A percentile compares a stretch with the other conserved stretches of the same genome.
Evolutionary conservation across 2,888 invertebrate species (phyloP).

Genomic region (Lasioglossum figueresi): DNA sequence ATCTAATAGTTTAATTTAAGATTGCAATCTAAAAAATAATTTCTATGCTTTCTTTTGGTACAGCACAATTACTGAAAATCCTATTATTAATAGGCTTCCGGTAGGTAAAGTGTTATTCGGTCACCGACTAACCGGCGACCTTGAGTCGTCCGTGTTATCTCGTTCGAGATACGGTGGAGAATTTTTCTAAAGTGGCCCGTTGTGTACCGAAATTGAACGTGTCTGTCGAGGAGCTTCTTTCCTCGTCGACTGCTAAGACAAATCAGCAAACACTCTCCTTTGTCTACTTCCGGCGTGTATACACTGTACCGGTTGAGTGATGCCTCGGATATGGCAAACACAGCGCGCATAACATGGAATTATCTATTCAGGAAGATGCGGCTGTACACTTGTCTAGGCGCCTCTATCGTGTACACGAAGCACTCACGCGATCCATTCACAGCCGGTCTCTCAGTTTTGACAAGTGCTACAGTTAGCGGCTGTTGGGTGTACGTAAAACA

Average conservation of each 20-base stretch:
- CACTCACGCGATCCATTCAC: slow-evolving; percentile 50
- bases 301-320: slow-evolving; percentile 2
- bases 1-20: no score
- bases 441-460: slow-evolving; percentile 55
- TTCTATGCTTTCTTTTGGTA: no score
- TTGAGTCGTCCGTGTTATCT: background rate
- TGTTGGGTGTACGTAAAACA: slow-evolving; percentile 7
- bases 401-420: slow-evolving; percentile 6
- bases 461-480: slow-evolving; percentile 43
- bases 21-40: no score
- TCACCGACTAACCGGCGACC: no score
- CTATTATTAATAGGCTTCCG: no score
- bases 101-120: no score
- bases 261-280: slow-evolving; percentile 26
- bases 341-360: slow-evolving; percentile 21
- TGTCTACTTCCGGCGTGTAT: slow-evolving; percentile 30
- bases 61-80: no score
- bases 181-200: background rate
- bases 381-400: slow-evolving; percentile 2
- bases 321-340: slow-evolving; percentile 18
- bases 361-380: slow-evolving; percentile 32
- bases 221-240: slow-evolving; percentile 3
- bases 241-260: slow-evolving; percentile 3
- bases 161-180: background rate
- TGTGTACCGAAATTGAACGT: slow-evolving; percentile 16